Conservation (phyloP, 2,113 vertebrate species). For the Craseonycteris thonglongyai region DNA sequence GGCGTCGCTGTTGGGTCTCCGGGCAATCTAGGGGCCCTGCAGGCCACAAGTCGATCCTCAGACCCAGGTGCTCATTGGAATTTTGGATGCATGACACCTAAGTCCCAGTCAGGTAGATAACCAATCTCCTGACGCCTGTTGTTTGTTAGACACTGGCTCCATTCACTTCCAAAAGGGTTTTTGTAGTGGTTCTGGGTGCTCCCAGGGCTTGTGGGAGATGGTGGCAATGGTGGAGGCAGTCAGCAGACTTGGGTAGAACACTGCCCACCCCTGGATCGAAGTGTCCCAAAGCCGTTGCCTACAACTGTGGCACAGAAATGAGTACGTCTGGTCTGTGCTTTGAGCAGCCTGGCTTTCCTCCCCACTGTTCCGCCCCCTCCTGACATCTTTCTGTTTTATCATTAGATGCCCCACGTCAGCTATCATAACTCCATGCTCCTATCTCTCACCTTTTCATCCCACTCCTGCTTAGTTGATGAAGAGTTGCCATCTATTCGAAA, state of each 20-base stretch:
- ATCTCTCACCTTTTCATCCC: not conserved
- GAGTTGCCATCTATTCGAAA: not conserved
- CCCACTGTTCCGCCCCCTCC: fast-evolving
- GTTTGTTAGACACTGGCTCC: fast-evolving
- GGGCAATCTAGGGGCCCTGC: no score
- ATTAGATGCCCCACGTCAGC: not conserved
- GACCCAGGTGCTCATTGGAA: fast-evolving
- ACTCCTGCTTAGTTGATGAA: not conserved
- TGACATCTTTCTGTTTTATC: not conserved
- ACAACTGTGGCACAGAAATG: not conserved
- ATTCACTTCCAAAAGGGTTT: not conserved
- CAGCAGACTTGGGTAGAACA: fast-evolving
- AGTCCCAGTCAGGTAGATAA: not conserved
- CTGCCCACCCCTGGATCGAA: no score
- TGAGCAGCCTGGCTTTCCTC: not conserved
- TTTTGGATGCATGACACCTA: fast-evolving
- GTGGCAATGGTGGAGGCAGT: not conserved
- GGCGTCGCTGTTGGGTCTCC: fast-evolving
- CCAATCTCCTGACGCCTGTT: not conserved
- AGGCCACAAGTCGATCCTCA: not conserved
- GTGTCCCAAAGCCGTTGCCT: fast-evolving
- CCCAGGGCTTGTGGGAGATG: not conserved
- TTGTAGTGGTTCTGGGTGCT: not conserved
- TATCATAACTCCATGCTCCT: not conserved
- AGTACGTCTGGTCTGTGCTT: not conserved